Evolutionary conservation across 2,888 invertebrate species (phyloP), one percentile per base, ranked within the genome.

Genomic region (Ichneumoninae sp.): DNA sequence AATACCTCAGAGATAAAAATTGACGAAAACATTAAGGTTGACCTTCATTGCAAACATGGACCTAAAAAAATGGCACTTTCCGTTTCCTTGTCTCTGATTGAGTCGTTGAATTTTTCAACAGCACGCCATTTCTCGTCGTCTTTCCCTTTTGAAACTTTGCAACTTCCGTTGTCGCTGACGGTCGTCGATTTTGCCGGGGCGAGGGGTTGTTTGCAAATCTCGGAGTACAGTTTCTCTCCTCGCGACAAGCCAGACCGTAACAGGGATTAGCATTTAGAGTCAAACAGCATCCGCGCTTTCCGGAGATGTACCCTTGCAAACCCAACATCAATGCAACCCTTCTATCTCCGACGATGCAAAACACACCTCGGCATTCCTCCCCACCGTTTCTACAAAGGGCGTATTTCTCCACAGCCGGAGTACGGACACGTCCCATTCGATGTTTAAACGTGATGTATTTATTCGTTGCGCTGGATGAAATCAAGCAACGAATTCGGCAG

Each of bases 201-300:
- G 19, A 52, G 52, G 22, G 26, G 10, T 22, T 57, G 57, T 57
- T 57, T 57, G 57, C 57, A 57, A 57, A 26, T 26, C 57, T 26
- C 10, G 26, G 26, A 57, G 57, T 57, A 57, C 26, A 57, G 57
- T 57, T 57, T 8, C 57, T 26, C 22, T 26, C 13, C 10, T 22
- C 26, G 57, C 57, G 57, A 78, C 50, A 52, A 52, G 78, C 50
- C 62, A 62, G 47, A 62, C 30, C 26, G 62, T 71, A 79, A 79
- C 62, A 62, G n/a, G 78, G 78, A 79, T 79, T 79, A 79, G 78
- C 70, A 79, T 79, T 79, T 54, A 62, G 69, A 78, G 50, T 60
- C 52, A 69, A 74, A 47, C 62, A 74, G 74, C 62, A 62, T 33
- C 62, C 57, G 13, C 26, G 26, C 22, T 57, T 26, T 22, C 22